Evolutionary conservation across 2,888 invertebrate species (phyloP), one percentile per base, ranked within the genome.

Genomic region (Chouioia cunea): DNA sequence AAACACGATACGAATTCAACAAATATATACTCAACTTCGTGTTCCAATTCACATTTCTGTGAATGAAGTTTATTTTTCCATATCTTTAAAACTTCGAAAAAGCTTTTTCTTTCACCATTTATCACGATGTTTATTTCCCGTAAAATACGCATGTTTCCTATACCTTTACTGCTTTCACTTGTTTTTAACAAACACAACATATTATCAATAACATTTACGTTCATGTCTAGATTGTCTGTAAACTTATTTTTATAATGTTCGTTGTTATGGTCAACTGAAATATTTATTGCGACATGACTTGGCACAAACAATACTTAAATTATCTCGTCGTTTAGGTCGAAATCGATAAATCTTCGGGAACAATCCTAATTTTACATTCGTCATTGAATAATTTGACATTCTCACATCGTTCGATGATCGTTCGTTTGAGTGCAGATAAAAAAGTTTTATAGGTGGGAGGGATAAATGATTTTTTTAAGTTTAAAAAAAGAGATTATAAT

Each of bases 11-110:
- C 20, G 20, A 12, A 46, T 15, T 43, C 56, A 18, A 27, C 10
- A 18, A 36, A 10, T 56, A 43, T n/a, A n/a, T 36, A 36, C 50
- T 16, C 50, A 50, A 16, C 18, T 50, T 50, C 16, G 16, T 50
- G 50, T 50, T 8, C 6, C 16, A 8, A 15, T 50, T 50, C 18
- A 18, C 52, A 56, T 43, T 10, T 64, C 16, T 58, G 12, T 60
- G 16, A 20, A 60, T 62, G n/a, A 20, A 52, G 18, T 18, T 46
- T 48, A 15, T 2, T 68, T 57, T 27, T 18, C 14, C 54, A 44
- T 58, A n/a, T 46, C 70, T 73, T 73, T 73, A 73, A 73, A 70
- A 73, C 70, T 73, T 73, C 70, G 73, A 73, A 73, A 73, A 70
- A 73, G 63, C 64, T 59, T 70, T 65, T 18, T 54, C 16, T 54